phyloP scores from a whole-genome alignment of 2,113 vertebrate genomes.

The Rhodinocichla rosea region DNA sequence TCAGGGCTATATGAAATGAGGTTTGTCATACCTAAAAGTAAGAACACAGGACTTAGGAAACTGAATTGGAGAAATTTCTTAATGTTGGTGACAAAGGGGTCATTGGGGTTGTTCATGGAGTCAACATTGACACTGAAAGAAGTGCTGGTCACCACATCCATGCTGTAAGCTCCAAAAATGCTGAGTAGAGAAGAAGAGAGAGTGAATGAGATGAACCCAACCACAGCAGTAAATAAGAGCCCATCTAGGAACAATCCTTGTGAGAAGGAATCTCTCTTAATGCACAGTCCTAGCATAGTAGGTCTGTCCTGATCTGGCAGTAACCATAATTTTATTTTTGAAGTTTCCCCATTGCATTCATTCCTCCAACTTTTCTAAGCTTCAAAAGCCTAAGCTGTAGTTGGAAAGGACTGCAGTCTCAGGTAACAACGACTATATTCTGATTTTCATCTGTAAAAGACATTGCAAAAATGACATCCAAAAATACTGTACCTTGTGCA shows the following conservation, averaged over 20 bases:
- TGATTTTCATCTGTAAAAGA: background rate
- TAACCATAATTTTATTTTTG: background rate
- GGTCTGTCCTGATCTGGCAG: background rate
- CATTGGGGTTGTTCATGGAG: constrained; percentile 75
- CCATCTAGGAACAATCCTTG: background rate
- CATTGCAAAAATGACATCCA: background rate
- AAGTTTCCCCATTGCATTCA: background rate
- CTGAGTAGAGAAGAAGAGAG: background rate
- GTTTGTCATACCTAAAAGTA: constrained; percentile 61
- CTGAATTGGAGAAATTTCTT: constrained; percentile 75
- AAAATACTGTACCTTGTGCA: background rate
- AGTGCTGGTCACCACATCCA: constrained; percentile 79
- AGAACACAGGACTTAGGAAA: constrained; percentile 61
- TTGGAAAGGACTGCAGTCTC: background rate
- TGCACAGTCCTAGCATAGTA: background rate
- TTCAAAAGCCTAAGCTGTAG: background rate
- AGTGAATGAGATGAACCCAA: background rate
- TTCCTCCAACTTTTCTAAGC: background rate
- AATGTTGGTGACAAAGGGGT: constrained; percentile 75
- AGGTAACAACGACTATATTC: background rate
- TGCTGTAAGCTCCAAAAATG: constrained; percentile 60
- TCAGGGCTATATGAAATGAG: background rate
- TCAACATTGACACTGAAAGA: constrained; percentile 79
- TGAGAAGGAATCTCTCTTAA: background rate
- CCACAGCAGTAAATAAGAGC: background rate